Base-by-base conservation (phyloP, 2,888 invertebrate genomes). In the Geotrupes spiniger region DNA sequence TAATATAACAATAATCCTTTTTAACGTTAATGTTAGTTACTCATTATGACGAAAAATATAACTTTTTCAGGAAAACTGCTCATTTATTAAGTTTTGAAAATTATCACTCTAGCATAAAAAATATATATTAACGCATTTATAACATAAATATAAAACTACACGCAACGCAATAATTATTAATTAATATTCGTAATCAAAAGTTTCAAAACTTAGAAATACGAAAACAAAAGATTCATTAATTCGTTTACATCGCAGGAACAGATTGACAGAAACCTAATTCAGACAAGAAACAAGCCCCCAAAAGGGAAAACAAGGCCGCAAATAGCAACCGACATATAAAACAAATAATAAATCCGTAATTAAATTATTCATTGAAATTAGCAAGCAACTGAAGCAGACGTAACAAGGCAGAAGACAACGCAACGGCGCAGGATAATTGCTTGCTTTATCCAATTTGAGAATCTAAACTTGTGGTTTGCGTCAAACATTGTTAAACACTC, bases 281-380 rank as follows among this genome's bases (percentile, higher is more conserved):
- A 21, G 6, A 21, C 21, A 33, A n/a, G 15, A 21, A 31, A 40
- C 16, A 21, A 31, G 12, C 4, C 12, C 21, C 28, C 38, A 28
- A 36, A 41, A 33, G 16, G 11, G 15, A 21, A 15, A 46, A 47
- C 42, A 43, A 25, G 27, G 25, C 52, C 46, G 31, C 51, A 56
- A 49, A 50, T 40, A 41, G 47, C 51, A 49, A 45, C 53, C 38
- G 46, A 42, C 51, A 44, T 42, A 54, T 53, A 54, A 53, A 59
- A 52, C 59, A 59, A 59, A 59, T 56, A 58, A 56, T 55, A 53
- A 57, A 53, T 57, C 46, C 26, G 42, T 55, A 58, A 59, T 59
- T 56, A 54, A 59, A 59, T 59, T 59, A 58, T 59, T 56, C 54
- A 56, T 58, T 51, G 56, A 56, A 57, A 59, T 57, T 57, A 56